Conservation (phyloP, 1,140 invertebrate genomes). For the Pachyrhynchus sulphureomaculatus region DNA sequence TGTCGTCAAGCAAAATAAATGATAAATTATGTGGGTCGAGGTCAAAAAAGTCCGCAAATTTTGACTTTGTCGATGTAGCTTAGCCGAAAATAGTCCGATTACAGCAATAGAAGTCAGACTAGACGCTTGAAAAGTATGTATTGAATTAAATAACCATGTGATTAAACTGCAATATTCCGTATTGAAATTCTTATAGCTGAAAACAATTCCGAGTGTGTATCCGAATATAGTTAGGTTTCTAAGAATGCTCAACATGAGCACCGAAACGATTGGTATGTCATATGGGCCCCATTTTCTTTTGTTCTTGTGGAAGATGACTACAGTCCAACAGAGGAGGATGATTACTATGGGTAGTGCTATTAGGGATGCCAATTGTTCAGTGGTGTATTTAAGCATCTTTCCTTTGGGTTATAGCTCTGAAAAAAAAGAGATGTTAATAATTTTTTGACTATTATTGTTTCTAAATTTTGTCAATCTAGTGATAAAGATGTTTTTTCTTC, state of each 20-base stretch:
- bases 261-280: conserved; percentile 55
- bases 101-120: conserved; percentile 57
- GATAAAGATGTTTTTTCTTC: too few species aligned
- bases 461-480: too few species aligned
- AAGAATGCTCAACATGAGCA: conserved; percentile 52
- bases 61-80: conserved; percentile 54
- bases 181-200: conserved; percentile 37
- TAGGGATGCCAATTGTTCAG: conserved; percentile 48
- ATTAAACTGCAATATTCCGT: conserved; percentile 53
- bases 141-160: conserved; percentile 55
- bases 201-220: conserved; percentile 47
- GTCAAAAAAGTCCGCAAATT: conserved; percentile 54
- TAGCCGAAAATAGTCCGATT: conserved; percentile 53
- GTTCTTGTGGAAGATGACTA: conserved; percentile 54
- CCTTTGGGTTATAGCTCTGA: conserved; percentile 13
- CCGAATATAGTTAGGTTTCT: conserved; percentile 50
- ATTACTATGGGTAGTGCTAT: conserved; percentile 51
- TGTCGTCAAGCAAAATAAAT: conserved; percentile 56
- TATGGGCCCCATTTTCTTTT: conserved; percentile 54
- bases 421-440: conserved; percentile 22
- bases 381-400: conserved; percentile 45
- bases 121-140: conserved; percentile 58
- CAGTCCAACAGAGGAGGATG: conserved; percentile 49
- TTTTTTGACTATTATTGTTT: too few species aligned
- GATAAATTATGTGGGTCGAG: conserved; percentile 57